Percentiles rank a stretch among this genome's conserved stretches.
These are phyloP conservation scores for Temnothorax longispinosus DNA, from an alignment of 1,140 invertebrate species.

Conservation along the genomic window DNA sequence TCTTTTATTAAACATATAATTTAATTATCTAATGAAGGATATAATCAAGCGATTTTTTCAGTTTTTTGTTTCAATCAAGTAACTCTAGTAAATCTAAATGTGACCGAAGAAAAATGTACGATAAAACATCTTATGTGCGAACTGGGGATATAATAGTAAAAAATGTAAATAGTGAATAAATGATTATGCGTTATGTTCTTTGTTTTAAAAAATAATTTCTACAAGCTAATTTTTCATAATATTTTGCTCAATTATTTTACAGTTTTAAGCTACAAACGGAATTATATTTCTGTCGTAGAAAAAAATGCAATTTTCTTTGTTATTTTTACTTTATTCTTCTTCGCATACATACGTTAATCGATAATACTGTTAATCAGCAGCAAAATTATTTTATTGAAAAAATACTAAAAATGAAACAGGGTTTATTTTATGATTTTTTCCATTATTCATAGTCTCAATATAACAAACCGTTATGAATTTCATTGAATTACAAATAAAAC, in stretches of 20 bases:
- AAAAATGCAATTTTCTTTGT: neutral
- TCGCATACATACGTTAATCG: neutral
- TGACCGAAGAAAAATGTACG: neutral
- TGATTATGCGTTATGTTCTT: neutral
- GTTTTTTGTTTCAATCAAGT: neutral
- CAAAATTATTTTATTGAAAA: conserved; percentile 19
- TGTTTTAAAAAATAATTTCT: conserved; percentile 10
- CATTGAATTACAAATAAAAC: neutral
- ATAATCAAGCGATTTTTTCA: neutral
- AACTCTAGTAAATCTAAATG: neutral
- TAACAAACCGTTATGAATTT: conserved; percentile 9
- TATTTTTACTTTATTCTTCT: neutral
- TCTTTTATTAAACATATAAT: neutral
- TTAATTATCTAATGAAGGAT: neutral
- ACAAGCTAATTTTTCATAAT: neutral
- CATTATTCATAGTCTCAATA: conserved; percentile 5
- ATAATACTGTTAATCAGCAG: conserved; percentile 1
- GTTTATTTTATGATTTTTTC: neutral
- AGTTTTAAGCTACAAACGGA: neutral
- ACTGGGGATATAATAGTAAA: neutral
- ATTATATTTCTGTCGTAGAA: neutral
- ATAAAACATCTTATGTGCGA: neutral
- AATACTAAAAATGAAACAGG: neutral
- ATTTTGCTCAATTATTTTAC: neutral
- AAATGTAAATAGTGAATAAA: neutral